Conservation (phyloP, 2,113 vertebrate genomes). For the Xiphophorus hellerii region DNA sequence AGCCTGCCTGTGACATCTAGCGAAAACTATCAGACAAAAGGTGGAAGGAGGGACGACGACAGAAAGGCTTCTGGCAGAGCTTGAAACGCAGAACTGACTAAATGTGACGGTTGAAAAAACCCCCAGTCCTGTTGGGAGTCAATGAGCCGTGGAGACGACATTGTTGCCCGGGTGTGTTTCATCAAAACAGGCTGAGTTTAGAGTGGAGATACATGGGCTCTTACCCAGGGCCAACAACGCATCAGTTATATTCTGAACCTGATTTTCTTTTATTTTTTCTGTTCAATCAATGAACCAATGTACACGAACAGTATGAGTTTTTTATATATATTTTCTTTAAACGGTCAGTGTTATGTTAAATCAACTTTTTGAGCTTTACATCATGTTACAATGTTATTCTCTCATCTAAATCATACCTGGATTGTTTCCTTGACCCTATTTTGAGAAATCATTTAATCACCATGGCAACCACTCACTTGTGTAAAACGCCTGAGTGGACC, state of each 20-base stretch:
- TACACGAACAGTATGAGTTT: too few species aligned
- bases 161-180: background rate
- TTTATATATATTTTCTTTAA: too few species aligned
- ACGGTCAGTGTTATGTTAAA: too few species aligned
- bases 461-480: too few species aligned
- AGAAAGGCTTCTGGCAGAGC: conserved; percentile 54
- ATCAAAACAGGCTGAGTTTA: background rate
- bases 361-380: too few species aligned
- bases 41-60: conserved; percentile 57
- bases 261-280: background rate
- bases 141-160: conserved; percentile 4
- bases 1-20: conserved; percentile 48
- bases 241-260: background rate
- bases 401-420: too few species aligned
- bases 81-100: conserved; percentile 51
- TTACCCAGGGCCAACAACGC: background rate
- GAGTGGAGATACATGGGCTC: background rate
- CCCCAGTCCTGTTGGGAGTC: background rate
- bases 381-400: too few species aligned
- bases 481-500: too few species aligned
- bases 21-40: conserved; percentile 53
- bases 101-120: conserved; percentile 31
- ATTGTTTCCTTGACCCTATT: too few species aligned
- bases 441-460: too few species aligned
- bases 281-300: too few species aligned